Percentiles rank a stretch among this genome's conserved stretches.
These are phyloP conservation scores for Pollachius pollachius DNA, from an alignment of 2,113 vertebrate genomes.

Conservation along the genomic window DNA sequence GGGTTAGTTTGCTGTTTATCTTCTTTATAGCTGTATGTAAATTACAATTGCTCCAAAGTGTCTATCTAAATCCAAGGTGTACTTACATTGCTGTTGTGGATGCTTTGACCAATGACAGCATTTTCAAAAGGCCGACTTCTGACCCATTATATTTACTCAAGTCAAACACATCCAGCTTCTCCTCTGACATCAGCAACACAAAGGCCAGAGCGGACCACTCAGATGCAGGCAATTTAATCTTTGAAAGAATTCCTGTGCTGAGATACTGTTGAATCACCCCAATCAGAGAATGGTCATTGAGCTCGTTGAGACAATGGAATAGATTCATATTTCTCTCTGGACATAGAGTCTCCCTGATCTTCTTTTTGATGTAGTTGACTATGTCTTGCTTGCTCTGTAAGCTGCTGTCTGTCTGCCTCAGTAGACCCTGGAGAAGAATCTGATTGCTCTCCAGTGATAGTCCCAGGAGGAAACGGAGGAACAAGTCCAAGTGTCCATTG, in stretches of 20 bases:
- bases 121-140: neutral
- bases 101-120: slow-evolving; percentile 1
- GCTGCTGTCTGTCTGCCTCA: slow-evolving; percentile 3
- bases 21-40: too few relatives aligned
- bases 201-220: slow-evolving; percentile 4
- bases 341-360: neutral
- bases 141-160: neutral
- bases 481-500: slow-evolving; percentile 8
- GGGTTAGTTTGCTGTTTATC: too few relatives aligned
- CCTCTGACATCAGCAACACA: neutral
- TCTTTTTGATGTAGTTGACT: neutral
- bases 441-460: slow-evolving; percentile 6
- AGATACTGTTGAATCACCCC: neutral
- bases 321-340: neutral
- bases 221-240: neutral
- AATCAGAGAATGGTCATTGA: neutral
- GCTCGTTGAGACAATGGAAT: neutral
- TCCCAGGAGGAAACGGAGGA: slow-evolving; percentile 5
- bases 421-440: neutral
- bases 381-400: neutral
- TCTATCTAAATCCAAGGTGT: too few relatives aligned
- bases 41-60: too few relatives aligned
- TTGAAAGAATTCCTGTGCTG: neutral
- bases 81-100: slow-evolving; percentile 6
- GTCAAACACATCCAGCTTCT: slow-evolving; percentile 2